Conservation (phyloP, 2,888 invertebrate species). For the Drosophila kanekoi region DNA sequence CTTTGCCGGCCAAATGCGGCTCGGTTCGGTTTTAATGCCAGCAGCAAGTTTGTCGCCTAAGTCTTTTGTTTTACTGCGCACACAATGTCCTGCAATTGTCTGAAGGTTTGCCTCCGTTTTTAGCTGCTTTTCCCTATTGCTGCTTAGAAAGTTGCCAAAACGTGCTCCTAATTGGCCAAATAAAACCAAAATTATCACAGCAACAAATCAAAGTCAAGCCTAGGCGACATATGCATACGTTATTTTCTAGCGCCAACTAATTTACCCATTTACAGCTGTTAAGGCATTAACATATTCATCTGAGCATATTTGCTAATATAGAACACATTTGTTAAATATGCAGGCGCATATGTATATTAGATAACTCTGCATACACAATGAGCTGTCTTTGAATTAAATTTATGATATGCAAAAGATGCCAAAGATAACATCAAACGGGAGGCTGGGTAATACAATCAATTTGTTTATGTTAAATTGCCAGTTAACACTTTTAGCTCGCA, state of each 20-base stretch:
- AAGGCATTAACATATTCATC: slow-evolving; percentile 7
- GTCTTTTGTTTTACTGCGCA: slow-evolving; percentile 45
- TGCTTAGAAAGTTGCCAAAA: slow-evolving; percentile 31
- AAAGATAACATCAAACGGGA: slow-evolving; percentile 9
- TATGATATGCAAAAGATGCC: slow-evolving; percentile 7
- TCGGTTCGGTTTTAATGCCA: slow-evolving; percentile 12
- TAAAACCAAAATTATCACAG: slow-evolving; percentile 8
- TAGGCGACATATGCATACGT: neutral
- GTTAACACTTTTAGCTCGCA: neutral
- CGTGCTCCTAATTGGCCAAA: slow-evolving; percentile 31
- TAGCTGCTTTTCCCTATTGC: neutral
- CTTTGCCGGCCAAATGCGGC: slow-evolving; percentile 14
- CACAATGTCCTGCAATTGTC: slow-evolving; percentile 38
- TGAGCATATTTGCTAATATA: slow-evolving; percentile 3
- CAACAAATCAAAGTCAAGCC: slow-evolving; percentile 18
- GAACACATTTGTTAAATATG: slow-evolving; percentile 3
- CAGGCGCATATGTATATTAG: slow-evolving; percentile 1
- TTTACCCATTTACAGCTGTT: slow-evolving; percentile 3
- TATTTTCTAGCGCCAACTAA: neutral
- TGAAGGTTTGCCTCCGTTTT: slow-evolving; percentile 12
- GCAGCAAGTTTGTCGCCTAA: slow-evolving; percentile 52
- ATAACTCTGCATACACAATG: slow-evolving; percentile 14
- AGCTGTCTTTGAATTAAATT: slow-evolving; percentile 8
- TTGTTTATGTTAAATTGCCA: slow-evolving; percentile 3
- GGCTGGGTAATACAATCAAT: neutral